phyloP scores from a whole-genome alignment of 1,140 invertebrate species.

The Matsumurasca onukii region DNA sequence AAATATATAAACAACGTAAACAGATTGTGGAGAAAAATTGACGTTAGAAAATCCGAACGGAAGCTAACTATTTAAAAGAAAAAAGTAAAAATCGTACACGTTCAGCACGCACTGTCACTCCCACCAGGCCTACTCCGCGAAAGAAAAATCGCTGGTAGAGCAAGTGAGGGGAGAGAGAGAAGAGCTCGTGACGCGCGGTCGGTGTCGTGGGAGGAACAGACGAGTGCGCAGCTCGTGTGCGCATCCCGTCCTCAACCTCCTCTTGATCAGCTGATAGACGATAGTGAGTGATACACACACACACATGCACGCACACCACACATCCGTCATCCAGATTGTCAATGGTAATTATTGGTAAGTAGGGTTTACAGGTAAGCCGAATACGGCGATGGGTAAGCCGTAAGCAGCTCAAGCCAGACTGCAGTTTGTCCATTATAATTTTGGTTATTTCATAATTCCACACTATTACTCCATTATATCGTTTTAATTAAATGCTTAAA shows the following conservation, averaged over 20 bases:
- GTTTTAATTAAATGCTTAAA: no score
- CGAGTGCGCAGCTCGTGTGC: conserved; percentile 1
- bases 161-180: background rate
- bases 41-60: background rate
- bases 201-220: conserved; percentile 13
- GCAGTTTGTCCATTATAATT: no score
- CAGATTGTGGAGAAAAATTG: background rate
- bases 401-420: no score
- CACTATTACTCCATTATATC: no score
- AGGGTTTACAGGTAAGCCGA: no score
- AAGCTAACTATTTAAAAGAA: background rate
- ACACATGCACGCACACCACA: conserved; percentile 5
- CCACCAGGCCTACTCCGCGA: background rate
- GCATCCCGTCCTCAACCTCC: conserved; percentile 3
- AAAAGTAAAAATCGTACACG: background rate
- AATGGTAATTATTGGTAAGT: no score
- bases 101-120: conserved; percentile 6
- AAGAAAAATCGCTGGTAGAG: background rate
- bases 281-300: no score
- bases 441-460: no score
- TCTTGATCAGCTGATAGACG: no score
- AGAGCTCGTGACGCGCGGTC: background rate
- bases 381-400: no score
- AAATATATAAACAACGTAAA: background rate
- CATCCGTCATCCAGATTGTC: no score